Evolutionary conservation across 2,888 invertebrate species (phyloP), one percentile per base, ranked within the genome.

Genomic region (Sialis fuliginosa): DNA sequence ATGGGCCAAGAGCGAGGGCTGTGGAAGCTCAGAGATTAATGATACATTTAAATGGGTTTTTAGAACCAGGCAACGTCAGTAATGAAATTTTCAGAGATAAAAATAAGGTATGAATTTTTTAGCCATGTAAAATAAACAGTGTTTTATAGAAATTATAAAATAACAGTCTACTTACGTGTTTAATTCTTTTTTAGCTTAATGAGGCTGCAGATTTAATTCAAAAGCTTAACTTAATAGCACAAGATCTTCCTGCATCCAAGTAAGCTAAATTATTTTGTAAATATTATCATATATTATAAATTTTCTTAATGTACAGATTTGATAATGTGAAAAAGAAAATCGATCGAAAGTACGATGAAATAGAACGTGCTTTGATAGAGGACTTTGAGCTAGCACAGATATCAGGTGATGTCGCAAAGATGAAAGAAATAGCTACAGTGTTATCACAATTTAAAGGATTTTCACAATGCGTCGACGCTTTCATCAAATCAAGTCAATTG

Each of bases 151-250:
- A n/a, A 39, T 40, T 40, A 12, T 5, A 40, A 39, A 9, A 39
- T 10, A 6, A 44, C 32, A 22, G 22, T 22, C 4, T 22, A 22
- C 22, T 22, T 22, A 22, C 33, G 47, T 48, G 45, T 47, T 31
- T 42, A 39, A 33, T 45, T 39, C 31, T 54, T 51, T 67, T 68
- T 45, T 59, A 89, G 85, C 68, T 97, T 35, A 83, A 88, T 61
- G 89, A 96, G 68, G 92, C 96, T 13, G 97, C 97, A 7, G 95
- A 97, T 68, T 82, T 97, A 5, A 95, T 98, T 55, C 93, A 97
- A 64, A 97, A 98, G 63, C 69, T 98, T 1, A 85, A 92, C 62
- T 78, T 92, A 13, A 93, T 98, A 54, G 85, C 95, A 1, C 93
- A 96, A 70, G 97, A 98, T 66, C 67, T 96, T 39, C 92, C 93